Evolutionary conservation across 2,113 vertebrate genomes (phyloP).

Genomic region (Protomyctophum bolini): DNA sequence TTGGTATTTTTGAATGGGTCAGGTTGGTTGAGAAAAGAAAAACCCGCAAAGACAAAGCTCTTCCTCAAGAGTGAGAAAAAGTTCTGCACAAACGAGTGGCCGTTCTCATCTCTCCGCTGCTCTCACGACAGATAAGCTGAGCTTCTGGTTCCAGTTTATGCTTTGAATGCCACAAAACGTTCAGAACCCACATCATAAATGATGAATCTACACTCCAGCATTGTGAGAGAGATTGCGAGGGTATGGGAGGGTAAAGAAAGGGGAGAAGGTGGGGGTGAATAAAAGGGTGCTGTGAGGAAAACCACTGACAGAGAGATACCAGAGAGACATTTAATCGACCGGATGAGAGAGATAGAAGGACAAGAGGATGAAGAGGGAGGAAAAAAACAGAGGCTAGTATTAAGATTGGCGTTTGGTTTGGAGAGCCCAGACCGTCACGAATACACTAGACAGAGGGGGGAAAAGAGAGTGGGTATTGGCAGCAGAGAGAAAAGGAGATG

Average conservation of each 20-base stretch:
- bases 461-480: conserved; percentile 25
- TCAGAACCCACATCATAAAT: conserved; percentile 56
- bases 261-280: conserved; percentile 15
- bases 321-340: conserved; percentile 42
- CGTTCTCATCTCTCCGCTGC: conserved; percentile 50
- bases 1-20: too few relatives aligned
- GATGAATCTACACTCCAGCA: conserved; percentile 58
- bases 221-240: conserved; percentile 17
- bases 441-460: conserved; percentile 6
- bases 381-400: conserved; percentile 29
- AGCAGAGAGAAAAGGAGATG: conserved; percentile 45
- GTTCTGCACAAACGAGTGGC: conserved; percentile 58
- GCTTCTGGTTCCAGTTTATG: conserved; percentile 52
- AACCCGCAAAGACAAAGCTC: conserved; percentile 44
- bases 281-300: conserved; percentile 11
- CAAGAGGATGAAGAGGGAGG: conserved; percentile 17
- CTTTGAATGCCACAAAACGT: conserved; percentile 50
- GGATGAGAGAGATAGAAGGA: conserved; percentile 42
- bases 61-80: conserved; percentile 76
- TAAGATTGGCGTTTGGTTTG: conserved; percentile 7
- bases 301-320: conserved; percentile 13
- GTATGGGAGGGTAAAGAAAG: neutral
- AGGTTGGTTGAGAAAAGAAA: too few relatives aligned
- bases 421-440: neutral
- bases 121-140: conserved; percentile 36